A percentile compares a stretch with the other conserved stretches of the same genome.
phyloP scores from a whole-genome alignment of 2,113 vertebrate species.

The Syngnathus typhle region DNA sequence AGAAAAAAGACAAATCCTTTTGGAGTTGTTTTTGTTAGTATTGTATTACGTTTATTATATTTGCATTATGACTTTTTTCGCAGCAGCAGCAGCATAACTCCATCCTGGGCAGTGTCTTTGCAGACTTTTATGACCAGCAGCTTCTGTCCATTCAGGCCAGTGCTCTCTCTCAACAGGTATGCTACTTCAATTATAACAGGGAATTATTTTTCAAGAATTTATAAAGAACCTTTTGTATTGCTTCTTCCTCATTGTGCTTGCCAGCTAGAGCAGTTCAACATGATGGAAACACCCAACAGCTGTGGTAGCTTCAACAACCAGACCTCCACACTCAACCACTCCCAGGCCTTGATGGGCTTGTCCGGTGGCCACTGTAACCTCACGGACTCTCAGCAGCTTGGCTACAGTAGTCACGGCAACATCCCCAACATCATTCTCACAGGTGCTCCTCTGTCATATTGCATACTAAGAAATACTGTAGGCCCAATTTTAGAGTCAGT shows the following conservation, averaged over 20 bases:
- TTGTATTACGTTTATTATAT: too few species aligned
- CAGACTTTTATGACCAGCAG: conserved; percentile 92
- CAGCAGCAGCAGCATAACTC: conserved; percentile 76
- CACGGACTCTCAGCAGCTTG: conserved; percentile 80
- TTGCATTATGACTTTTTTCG: neutral
- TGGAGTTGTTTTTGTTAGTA: too few species aligned
- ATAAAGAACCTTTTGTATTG: neutral
- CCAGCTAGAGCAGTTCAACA: conserved; percentile 93
- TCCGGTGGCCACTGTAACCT: conserved; percentile 80
- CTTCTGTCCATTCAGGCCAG: conserved; percentile 86
- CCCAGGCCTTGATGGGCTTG: conserved; percentile 89
- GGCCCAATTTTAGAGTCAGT: too few species aligned
- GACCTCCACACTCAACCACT: conserved; percentile 91
- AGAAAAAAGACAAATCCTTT: too few species aligned
- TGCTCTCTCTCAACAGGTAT: conserved; percentile 89
- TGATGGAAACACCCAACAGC: conserved; percentile 85
- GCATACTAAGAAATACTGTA: neutral
- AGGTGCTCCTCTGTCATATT: conserved; percentile 64
- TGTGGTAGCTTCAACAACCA: conserved; percentile 85
- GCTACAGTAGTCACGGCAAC: conserved; percentile 85
- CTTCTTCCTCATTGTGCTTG: conserved; percentile 22
- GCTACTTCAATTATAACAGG: neutral
- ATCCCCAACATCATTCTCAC: conserved; percentile 99
- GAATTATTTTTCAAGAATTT: neutral
- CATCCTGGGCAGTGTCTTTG: conserved; percentile 85